These are phyloP conservation scores for Pogonocichla stellata DNA, from an alignment of 2,113 vertebrate genomes.

Conservation along the genomic window DNA sequence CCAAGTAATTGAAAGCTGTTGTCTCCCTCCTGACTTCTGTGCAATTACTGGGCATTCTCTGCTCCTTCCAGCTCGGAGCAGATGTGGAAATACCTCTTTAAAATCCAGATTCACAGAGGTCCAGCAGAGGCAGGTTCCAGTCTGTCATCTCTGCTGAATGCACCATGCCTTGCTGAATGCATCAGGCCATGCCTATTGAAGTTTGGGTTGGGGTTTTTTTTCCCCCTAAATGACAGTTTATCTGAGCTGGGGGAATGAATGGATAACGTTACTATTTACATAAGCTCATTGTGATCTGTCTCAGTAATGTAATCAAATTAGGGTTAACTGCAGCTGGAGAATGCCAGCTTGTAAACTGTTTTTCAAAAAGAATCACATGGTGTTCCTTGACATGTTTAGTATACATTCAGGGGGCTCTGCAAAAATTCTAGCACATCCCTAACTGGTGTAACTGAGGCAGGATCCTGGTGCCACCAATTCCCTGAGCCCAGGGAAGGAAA, in stretches of 20 bases:
- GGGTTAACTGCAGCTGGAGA: conserved; percentile 56
- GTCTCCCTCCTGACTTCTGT: neutral
- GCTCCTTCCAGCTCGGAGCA: accelerated
- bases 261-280: conserved; percentile 60
- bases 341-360: conserved; percentile 64
- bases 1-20: neutral
- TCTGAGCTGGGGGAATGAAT: conserved; percentile 25
- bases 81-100: neutral
- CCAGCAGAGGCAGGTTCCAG: neutral
- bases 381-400: conserved; percentile 53
- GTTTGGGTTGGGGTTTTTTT: neutral
- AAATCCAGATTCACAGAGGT: neutral
- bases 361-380: conserved; percentile 65
- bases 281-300: conserved; percentile 61
- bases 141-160: neutral
- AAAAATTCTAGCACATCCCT: conserved; percentile 47
- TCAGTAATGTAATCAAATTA: conserved; percentile 59
- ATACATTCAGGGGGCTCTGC: neutral
- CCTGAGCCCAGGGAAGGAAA: neutral
- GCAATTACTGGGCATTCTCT: neutral
- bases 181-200: neutral
- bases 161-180: neutral
- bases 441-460: neutral
- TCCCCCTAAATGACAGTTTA: conserved; percentile 13
- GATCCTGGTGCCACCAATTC: neutral